Percentiles rank a stretch among this genome's conserved stretches.
Evolutionary conservation across 64 coral and sea anemone species (phyloP).

Genomic region (Dendronephthya gigantea): DNA sequence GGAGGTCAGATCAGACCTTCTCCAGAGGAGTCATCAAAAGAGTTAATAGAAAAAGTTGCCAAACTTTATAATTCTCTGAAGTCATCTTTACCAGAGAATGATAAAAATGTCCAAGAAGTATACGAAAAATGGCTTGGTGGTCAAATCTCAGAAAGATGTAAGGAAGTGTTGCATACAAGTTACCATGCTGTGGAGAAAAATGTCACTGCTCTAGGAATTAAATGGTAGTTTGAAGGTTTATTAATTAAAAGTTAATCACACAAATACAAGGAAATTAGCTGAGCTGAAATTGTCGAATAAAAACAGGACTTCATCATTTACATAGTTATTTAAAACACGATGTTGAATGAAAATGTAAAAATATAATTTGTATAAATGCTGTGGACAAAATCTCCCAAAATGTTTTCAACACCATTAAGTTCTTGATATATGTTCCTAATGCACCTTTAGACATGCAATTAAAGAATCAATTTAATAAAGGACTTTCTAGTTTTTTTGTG

Average conservation of each 20-base stretch:
- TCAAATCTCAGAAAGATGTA: constrained; percentile 51
- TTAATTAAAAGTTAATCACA: not conserved
- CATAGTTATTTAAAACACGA: too few relatives aligned
- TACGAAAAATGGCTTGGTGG: constrained; percentile 81
- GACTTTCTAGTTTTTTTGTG: too few relatives aligned
- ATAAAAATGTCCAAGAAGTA: constrained; percentile 44
- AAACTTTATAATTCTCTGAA: constrained; percentile 49
- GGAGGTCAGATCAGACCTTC: constrained; percentile 72
- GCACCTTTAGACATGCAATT: too few relatives aligned
- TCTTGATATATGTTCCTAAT: not conserved
- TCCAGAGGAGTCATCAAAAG: constrained; percentile 59
- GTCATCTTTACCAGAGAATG: constrained; percentile 32
- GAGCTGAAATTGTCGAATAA: too few relatives aligned
- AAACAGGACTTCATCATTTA: too few relatives aligned
- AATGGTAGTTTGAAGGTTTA: constrained; percentile 40
- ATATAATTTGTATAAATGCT: not conserved
- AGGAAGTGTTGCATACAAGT: constrained; percentile 66
- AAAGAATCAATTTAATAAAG: too few relatives aligned
- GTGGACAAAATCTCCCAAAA: too few relatives aligned
- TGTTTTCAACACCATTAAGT: not conserved
- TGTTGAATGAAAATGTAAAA: too few relatives aligned
- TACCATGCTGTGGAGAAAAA: constrained; percentile 81
- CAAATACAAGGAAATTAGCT: too few relatives aligned
- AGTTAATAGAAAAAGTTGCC: constrained; percentile 48
- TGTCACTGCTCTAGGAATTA: constrained; percentile 61